A percentile compares a stretch with the other conserved stretches of the same genome.
Evolutionary conservation across 2,888 invertebrate species (phyloP).

Genomic region (Lochmaea capreae): DNA sequence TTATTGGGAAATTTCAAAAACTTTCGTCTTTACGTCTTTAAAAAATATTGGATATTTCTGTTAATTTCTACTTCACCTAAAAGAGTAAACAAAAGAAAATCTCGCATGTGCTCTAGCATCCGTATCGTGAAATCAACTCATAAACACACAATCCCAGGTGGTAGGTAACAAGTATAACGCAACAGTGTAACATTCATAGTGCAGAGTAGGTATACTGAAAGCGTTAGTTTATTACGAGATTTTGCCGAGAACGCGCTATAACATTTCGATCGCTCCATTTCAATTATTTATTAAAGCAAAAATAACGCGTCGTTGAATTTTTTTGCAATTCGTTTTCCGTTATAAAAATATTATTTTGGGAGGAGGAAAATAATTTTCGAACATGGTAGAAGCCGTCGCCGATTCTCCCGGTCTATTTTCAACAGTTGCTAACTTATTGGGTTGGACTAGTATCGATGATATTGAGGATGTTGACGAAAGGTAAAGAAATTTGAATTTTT

Average conservation of each 20-base stretch:
- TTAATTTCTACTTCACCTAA: neutral
- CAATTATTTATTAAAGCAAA: neutral
- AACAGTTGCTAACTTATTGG: slow-evolving; percentile 57
- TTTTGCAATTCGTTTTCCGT: neutral
- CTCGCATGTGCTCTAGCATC: slow-evolving; percentile 7
- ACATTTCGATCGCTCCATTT: neutral
- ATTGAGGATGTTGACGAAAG: slow-evolving; percentile 58
- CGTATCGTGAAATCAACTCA: slow-evolving; percentile 10
- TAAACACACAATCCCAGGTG: slow-evolving; percentile 6
- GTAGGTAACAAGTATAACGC: neutral
- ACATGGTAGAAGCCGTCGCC: slow-evolving; percentile 44
- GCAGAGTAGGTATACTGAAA: neutral
- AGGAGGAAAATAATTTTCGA: slow-evolving; percentile 12
- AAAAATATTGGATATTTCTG: no score
- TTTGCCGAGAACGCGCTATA: neutral
- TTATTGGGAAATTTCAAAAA: no score
- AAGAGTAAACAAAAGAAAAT: neutral
- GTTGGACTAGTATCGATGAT: slow-evolving; percentile 50
- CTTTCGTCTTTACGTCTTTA: no score
- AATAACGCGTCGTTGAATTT: neutral
- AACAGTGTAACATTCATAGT: slow-evolving; percentile 11
- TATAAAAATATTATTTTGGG: neutral
- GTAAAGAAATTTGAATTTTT: slow-evolving; percentile 46
- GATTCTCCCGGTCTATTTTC: slow-evolving; percentile 56
- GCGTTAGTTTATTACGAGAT: neutral